phyloP scores from a whole-genome alignment of 2,113 vertebrate species.

The Gobius niger region DNA sequence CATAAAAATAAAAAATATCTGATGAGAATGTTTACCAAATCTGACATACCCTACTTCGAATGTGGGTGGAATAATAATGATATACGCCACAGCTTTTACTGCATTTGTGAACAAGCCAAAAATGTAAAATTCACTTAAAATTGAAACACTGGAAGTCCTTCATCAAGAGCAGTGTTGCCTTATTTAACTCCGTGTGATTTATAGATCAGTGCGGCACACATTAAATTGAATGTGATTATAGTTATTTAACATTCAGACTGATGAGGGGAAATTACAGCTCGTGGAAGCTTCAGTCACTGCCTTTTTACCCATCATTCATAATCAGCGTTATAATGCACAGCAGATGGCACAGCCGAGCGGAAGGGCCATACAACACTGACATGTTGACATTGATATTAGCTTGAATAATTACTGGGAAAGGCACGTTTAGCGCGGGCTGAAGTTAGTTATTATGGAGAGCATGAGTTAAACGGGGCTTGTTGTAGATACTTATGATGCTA shows the following conservation, averaged over 20 bases:
- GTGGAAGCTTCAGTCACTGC: slow-evolving; percentile 40
- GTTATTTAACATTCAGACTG: slow-evolving; percentile 63
- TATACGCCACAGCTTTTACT: no score
- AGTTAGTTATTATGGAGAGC: slow-evolving; percentile 28
- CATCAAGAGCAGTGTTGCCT: slow-evolving; percentile 44
- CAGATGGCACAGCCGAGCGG: slow-evolving; percentile 38
- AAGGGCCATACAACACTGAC: slow-evolving; percentile 55
- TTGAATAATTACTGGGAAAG: slow-evolving; percentile 33
- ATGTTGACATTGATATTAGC: slow-evolving; percentile 58
- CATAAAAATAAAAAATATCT: no score
- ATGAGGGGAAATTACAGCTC: slow-evolving; percentile 62
- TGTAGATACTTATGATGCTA: not conserved
- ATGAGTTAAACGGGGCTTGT: slow-evolving; percentile 13
- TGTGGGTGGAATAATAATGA: no score
- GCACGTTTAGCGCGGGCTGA: slow-evolving; percentile 23
- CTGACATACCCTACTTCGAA: no score
- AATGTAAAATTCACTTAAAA: not conserved
- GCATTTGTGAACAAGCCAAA: no score
- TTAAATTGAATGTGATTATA: slow-evolving; percentile 57
- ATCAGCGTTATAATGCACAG: slow-evolving; percentile 52
- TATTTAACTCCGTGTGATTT: slow-evolving; percentile 56
- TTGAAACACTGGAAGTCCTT: slow-evolving; percentile 35
- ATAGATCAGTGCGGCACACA: slow-evolving; percentile 34
- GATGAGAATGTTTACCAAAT: no score
- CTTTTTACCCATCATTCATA: slow-evolving; percentile 54